Evolutionary conservation across 2,888 invertebrate genomes (phyloP).

Genomic region (Chrysolina oricalcia): DNA sequence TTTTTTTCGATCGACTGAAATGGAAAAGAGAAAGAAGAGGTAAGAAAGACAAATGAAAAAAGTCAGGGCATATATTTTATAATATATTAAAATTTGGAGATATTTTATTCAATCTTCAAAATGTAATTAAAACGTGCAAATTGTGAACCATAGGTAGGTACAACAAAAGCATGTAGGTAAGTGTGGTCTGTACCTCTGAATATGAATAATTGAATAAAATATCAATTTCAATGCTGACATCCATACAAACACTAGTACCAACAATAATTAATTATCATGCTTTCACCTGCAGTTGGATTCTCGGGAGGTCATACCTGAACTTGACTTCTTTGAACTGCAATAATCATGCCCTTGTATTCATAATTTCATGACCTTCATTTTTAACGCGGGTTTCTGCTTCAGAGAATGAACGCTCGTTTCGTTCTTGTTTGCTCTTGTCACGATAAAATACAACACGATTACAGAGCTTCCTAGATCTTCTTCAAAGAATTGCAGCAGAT

Average conservation of each 20-base stretch:
- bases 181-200: background rate
- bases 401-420: background rate
- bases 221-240: constrained; percentile 13
- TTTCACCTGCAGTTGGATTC: constrained; percentile 13
- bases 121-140: too few relatives aligned
- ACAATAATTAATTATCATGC: constrained; percentile 4
- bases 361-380: constrained; percentile 17
- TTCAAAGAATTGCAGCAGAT: background rate
- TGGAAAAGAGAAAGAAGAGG: too few relatives aligned
- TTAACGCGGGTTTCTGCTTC: background rate
- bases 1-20: too few relatives aligned
- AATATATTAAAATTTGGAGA: too few relatives aligned
- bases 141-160: too few relatives aligned
- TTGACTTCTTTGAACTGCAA: constrained; percentile 18
- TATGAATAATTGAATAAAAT: constrained; percentile 16
- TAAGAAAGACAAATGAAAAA: too few relatives aligned
- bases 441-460: background rate
- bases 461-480: background rate
- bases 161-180: background rate
- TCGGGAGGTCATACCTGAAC: constrained; percentile 12
- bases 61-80: too few relatives aligned
- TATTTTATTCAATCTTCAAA: too few relatives aligned
- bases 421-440: background rate
- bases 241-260: constrained; percentile 5
- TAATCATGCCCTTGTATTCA: constrained; percentile 10